Conservation (phyloP, 2,888 invertebrate species). For the Brachyptera putata region DNA sequence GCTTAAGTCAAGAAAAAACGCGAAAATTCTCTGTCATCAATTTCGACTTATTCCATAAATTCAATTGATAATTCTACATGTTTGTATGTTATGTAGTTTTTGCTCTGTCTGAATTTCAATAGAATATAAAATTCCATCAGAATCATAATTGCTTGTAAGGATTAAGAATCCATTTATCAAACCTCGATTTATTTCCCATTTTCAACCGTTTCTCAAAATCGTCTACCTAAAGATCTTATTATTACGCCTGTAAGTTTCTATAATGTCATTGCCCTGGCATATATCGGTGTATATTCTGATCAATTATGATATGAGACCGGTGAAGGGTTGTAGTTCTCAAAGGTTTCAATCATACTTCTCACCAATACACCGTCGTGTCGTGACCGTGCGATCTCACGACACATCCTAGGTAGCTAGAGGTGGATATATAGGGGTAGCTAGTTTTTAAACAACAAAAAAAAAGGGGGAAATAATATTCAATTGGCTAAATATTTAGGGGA, state of each 20-base stretch:
- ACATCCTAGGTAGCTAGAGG: too few relatives aligned
- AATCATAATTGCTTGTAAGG: too few relatives aligned
- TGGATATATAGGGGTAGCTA: background rate
- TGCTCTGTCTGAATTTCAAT: too few relatives aligned
- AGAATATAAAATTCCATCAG: too few relatives aligned
- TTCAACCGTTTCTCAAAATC: background rate
- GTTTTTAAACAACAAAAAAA: background rate
- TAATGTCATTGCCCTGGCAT: too few relatives aligned
- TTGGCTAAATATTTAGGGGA: constrained; percentile 30
- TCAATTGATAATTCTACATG: too few relatives aligned
- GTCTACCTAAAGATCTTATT: background rate
- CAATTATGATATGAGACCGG: constrained; percentile 3
- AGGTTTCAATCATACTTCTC: constrained; percentile 8
- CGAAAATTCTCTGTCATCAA: too few relatives aligned
- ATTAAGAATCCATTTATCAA: background rate
- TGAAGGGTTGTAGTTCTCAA: constrained; percentile 10
- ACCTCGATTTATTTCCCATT: background rate
- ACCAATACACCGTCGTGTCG: background rate
- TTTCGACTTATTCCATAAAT: too few relatives aligned
- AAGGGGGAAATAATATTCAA: constrained; percentile 20
- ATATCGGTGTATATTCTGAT: too few relatives aligned
- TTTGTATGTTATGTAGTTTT: too few relatives aligned
- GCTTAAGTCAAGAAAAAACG: too few relatives aligned
- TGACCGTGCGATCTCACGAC: too few relatives aligned
- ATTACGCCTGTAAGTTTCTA: background rate